phyloP scores from a whole-genome alignment of 2,888 invertebrate genomes.

The Melanophora roralis region DNA sequence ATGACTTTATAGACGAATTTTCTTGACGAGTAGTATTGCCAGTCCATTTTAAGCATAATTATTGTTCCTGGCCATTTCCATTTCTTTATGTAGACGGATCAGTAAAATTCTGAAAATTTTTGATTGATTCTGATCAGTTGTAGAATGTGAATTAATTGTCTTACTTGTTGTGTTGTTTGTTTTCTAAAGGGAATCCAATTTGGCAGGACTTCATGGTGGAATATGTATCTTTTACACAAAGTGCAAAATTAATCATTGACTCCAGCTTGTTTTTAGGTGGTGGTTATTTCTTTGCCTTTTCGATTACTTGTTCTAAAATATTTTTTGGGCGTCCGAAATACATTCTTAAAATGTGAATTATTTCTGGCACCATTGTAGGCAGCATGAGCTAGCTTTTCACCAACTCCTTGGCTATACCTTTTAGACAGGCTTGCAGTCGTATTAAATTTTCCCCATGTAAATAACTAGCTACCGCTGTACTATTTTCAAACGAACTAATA shows the following conservation, averaged over 20 bases:
- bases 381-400: slow-evolving; percentile 14
- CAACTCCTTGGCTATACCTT: slow-evolving; percentile 12
- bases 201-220: neutral
- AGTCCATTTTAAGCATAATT: neutral
- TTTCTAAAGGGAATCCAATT: neutral
- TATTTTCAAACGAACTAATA: neutral
- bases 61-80: neutral
- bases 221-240: slow-evolving; percentile 21
- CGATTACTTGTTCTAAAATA: slow-evolving; percentile 24
- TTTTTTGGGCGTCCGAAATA: slow-evolving; percentile 44
- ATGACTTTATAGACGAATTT: too few relatives aligned
- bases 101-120: neutral
- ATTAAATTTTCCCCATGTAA: slow-evolving; percentile 1
- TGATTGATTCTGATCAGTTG: neutral
- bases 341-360: slow-evolving; percentile 36
- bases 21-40: too few relatives aligned
- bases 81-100: neutral
- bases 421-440: slow-evolving; percentile 4
- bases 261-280: slow-evolving; percentile 31
- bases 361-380: slow-evolving; percentile 40
- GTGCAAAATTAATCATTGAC: slow-evolving; percentile 31
- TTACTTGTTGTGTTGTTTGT: slow-evolving; percentile 2
- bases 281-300: slow-evolving; percentile 25
- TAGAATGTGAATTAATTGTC: neutral
- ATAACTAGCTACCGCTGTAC: neutral